phyloP scores from a whole-genome alignment of 1,140 invertebrate species.

The Pararge aegeria region DNA sequence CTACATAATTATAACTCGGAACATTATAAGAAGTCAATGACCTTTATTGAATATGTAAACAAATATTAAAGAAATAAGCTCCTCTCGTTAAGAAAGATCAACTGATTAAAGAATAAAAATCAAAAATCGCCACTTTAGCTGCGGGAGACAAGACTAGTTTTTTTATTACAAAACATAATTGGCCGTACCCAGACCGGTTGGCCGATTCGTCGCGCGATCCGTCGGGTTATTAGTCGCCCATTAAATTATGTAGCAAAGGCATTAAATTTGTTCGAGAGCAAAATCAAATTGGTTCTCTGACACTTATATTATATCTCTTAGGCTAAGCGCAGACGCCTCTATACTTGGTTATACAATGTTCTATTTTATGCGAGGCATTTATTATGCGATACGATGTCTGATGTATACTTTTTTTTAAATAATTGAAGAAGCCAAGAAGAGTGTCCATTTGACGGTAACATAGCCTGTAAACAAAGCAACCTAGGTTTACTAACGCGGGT shows the following conservation, averaged over 20 bases:
- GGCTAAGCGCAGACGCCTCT: not conserved
- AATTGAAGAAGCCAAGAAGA: too few relatives aligned
- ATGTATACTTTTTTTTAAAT: too few relatives aligned
- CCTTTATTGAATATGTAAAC: not conserved
- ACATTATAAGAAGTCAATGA: not conserved
- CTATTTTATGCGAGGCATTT: too few relatives aligned
- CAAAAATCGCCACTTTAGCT: constrained; percentile 25
- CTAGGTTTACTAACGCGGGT: too few relatives aligned
- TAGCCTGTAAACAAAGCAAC: too few relatives aligned
- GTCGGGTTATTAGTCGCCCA: constrained; percentile 54
- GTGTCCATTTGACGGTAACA: too few relatives aligned
- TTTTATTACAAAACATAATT: constrained; percentile 32
- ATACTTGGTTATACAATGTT: too few relatives aligned
- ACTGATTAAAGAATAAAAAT: constrained; percentile 8
- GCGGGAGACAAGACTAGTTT: constrained; percentile 27
- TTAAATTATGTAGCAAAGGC: constrained; percentile 56
- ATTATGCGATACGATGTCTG: too few relatives aligned
- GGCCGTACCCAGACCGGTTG: constrained; percentile 36
- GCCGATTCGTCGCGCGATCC: constrained; percentile 53
- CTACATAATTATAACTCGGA: too few relatives aligned
- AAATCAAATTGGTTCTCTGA: constrained; percentile 56
- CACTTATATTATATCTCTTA: constrained; percentile 35
- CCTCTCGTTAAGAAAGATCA: constrained; percentile 7
- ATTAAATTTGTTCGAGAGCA: constrained; percentile 49
- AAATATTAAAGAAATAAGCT: constrained; percentile 7